Evolutionary conservation across 1,140 invertebrate genomes (phyloP).

Genomic region (Gonatopus flavifemur): DNA sequence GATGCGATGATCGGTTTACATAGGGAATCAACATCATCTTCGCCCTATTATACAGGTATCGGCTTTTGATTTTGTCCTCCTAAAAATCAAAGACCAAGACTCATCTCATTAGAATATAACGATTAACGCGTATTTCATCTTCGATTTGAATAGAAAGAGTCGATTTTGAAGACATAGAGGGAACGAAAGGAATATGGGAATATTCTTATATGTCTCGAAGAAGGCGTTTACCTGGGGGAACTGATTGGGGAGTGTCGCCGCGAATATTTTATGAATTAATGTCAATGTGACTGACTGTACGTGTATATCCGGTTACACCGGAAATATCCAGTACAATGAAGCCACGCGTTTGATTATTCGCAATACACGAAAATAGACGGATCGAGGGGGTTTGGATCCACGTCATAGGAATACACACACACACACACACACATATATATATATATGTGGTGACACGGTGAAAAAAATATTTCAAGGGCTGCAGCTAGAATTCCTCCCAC

Average conservation of each 20-base stretch:
- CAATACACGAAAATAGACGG: too few relatives aligned
- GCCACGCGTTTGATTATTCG: constrained; percentile 28
- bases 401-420: constrained; percentile 16
- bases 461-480: constrained; percentile 34
- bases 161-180: neutral
- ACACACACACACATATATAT: too few relatives aligned
- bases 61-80: constrained; percentile 15
- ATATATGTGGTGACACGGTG: constrained; percentile 4
- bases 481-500: constrained; percentile 37
- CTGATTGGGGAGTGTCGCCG: constrained; percentile 27
- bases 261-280: constrained; percentile 55
- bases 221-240: too few relatives aligned
- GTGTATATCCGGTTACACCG: constrained; percentile 53
- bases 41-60: constrained; percentile 29
- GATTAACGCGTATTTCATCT: too few relatives aligned
- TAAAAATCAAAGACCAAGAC: too few relatives aligned
- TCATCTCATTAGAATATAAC: too few relatives aligned
- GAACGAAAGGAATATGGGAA: too few relatives aligned
- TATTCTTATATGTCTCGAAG: too few relatives aligned
- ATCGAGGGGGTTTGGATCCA: constrained; percentile 10
- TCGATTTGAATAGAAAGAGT: too few relatives aligned
- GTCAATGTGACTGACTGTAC: constrained; percentile 44
- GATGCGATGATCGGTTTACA: constrained; percentile 41
- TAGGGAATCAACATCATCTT: constrained; percentile 28
- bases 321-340: constrained; percentile 41